Conservation (phyloP, 2,113 vertebrate species). For the Forbesichthys agassizii region DNA sequence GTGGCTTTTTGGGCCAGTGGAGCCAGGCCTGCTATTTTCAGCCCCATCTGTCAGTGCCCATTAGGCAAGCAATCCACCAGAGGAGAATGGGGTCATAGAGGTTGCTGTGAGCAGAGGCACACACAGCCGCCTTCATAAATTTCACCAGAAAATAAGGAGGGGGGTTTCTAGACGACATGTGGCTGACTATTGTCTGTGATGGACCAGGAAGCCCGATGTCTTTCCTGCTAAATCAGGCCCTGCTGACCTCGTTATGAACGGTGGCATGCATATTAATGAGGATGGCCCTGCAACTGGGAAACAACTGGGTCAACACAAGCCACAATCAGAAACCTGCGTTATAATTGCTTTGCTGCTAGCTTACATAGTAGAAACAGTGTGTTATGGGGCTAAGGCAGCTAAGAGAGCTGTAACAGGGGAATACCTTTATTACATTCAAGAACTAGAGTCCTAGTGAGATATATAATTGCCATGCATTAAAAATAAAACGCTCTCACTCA, state of each 20-base stretch:
- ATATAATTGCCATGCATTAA: no score
- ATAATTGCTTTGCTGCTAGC: constrained; percentile 43
- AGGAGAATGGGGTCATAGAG: constrained; percentile 79
- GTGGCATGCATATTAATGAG: constrained; percentile 75
- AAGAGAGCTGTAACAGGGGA: no score
- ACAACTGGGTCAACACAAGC: constrained; percentile 53
- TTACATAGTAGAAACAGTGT: constrained; percentile 21
- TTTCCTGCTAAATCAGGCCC: constrained; percentile 65
- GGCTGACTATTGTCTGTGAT: constrained; percentile 76
- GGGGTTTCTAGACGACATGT: constrained; percentile 69
- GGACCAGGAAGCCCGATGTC: constrained; percentile 72
- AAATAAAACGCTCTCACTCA: no score
- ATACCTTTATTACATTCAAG: no score
- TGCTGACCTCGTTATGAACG: constrained; percentile 75
- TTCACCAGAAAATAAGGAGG: constrained; percentile 69
- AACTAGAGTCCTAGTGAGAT: no score
- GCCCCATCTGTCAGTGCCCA: constrained; percentile 75
- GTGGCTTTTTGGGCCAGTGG: constrained; percentile 62
- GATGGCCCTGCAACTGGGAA: constrained; percentile 68
- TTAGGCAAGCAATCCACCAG: constrained; percentile 79
- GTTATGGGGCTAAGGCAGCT: constrained; percentile 37
- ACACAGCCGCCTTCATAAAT: constrained; percentile 73
- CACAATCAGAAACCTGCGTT: constrained; percentile 38
- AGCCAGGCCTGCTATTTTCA: constrained; percentile 71
- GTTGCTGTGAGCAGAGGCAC: constrained; percentile 70